Percentiles rank a stretch among this genome's conserved stretches.
phyloP scores from a whole-genome alignment of 2,888 invertebrate species.

The Endomychus coccineus region DNA sequence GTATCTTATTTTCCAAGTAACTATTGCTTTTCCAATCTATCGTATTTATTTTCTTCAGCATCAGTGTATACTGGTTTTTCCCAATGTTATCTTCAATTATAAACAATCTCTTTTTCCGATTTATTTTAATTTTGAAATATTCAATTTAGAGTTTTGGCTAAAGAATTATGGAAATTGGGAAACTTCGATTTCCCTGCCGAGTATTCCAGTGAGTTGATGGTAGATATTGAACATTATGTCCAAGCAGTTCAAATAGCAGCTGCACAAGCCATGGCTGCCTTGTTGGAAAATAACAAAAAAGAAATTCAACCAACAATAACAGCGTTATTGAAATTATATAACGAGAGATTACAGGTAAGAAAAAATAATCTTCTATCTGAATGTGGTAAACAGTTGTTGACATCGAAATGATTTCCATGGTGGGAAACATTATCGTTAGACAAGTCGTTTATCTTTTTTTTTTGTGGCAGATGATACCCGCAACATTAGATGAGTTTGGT shows the following conservation, averaged over 20 bases:
- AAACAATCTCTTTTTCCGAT: too few relatives aligned
- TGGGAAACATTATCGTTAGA: not conserved
- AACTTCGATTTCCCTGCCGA: slow-evolving; percentile 47
- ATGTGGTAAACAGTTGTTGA: slow-evolving; percentile 6
- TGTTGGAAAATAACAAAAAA: slow-evolving; percentile 51
- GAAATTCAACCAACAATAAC: slow-evolving; percentile 54
- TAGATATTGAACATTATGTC: slow-evolving; percentile 72
- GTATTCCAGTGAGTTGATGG: slow-evolving; percentile 52
- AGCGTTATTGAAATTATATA: slow-evolving; percentile 64
- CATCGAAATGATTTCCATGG: not conserved
- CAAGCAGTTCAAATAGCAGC: slow-evolving; percentile 78
- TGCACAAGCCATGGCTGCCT: slow-evolving; percentile 67
- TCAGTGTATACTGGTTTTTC: not conserved
- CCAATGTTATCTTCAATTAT: too few relatives aligned
- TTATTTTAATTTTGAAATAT: not conserved
- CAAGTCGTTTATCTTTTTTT: slow-evolving; percentile 9
- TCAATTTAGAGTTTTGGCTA: slow-evolving; percentile 51
- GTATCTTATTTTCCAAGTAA: too few relatives aligned
- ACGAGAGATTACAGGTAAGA: slow-evolving; percentile 61
- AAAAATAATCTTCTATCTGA: slow-evolving; percentile 25
- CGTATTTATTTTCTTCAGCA: too few relatives aligned
- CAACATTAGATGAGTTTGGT: slow-evolving; percentile 85
- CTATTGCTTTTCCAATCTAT: too few relatives aligned
- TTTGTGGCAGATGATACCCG: slow-evolving; percentile 69
- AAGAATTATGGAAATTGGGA: slow-evolving; percentile 54